phyloP scores from a whole-genome alignment of 1,140 invertebrate genomes.

The Diachasmimorpha longicaudata region DNA sequence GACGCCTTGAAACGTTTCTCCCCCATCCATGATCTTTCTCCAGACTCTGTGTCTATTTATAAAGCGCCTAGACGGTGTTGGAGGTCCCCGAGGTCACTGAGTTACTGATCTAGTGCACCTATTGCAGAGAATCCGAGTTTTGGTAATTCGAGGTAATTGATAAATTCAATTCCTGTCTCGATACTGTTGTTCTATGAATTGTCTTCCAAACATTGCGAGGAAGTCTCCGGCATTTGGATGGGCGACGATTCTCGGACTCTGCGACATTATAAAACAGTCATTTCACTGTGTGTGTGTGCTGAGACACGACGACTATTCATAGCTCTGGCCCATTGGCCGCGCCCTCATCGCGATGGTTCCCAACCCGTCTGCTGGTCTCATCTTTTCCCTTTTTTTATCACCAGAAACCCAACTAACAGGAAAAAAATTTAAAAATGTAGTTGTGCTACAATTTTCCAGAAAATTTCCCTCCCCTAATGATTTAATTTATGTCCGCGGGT shows the following conservation, averaged over 20 bases:
- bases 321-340: conserved; percentile 12
- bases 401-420: no score
- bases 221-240: background rate
- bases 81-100: background rate
- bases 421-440: no score
- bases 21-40: background rate
- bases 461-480: no score
- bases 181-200: background rate
- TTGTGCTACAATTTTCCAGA: no score
- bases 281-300: background rate
- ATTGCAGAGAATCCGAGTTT: no score
- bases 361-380: background rate
- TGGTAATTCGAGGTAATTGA: background rate
- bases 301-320: conserved; percentile 19
- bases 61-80: background rate
- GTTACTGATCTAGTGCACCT: background rate
- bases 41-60: background rate
- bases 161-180: background rate
- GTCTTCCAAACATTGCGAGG: background rate
- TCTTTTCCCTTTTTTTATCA: background rate
- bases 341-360: conserved; percentile 1
- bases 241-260: background rate
- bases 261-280: background rate
- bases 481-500: no score
- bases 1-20: background rate